Base-by-base conservation (phyloP, 1,140 invertebrate genomes). In the Artemia franciscana region DNA sequence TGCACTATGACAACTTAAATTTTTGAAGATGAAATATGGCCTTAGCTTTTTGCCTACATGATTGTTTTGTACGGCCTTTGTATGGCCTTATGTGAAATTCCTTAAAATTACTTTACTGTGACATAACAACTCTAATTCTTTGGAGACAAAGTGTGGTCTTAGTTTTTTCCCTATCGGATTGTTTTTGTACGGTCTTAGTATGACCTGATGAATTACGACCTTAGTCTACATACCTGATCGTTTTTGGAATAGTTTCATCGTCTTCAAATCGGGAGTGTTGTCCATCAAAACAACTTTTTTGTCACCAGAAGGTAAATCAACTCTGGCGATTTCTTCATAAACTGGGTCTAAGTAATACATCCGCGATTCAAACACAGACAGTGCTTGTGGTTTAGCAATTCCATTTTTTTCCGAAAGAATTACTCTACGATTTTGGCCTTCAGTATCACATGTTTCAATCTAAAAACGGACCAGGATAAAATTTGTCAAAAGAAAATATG, bases 311-410 rank as follows among this genome's bases (percentile, higher is more conserved):
- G 85, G 84, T n/a, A 94, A 73, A 67, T 92, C 87, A 0, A 91
- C 84, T 64, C 86, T 78, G 57, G 87, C 83, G 24, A 96, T 83
- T 68, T 91, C 89, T 68, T 96, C 92, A 70, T 89, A 91, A 0
- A 79, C 75, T 0, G 88, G 83, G 73, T 98, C 94, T 5, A 95
- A 72, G 65, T 89, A 91, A 70, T 90, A 98, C 0, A 98, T 73
- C 58, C 83, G 77, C 39, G 80, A 84, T 28, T 91, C 84, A 5
- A 89, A 80, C 0, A 95, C 82, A 2, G 84, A 86, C 5, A 98
- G 74, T 5, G 89, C 84, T 70, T 84, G 84, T 0, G 91, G 91
- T 39, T 81, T 75, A 0, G 81, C 78, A 57, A 90, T 87, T 26
- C 80, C 80, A 65, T 86, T 80, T 0, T 71, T 69, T 67, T 82